Evolutionary conservation across 2,797 vertebrate species (phyloP), one percentile per base, ranked within the genome.

Genomic region (Catamblyrhynchus diadema): DNA sequence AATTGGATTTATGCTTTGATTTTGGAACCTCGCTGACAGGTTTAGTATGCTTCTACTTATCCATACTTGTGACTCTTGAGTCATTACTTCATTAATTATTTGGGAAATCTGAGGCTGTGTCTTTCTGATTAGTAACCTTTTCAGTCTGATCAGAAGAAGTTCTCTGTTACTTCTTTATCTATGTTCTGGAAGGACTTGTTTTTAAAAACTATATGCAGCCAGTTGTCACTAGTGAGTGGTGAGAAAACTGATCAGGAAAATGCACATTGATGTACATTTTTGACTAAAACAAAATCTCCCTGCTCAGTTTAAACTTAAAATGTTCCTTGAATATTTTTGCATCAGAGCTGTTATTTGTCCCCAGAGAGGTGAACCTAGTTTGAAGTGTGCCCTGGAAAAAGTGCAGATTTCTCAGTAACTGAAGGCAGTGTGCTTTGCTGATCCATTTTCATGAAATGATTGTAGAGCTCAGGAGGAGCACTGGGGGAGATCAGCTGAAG

Each of bases 1-100:
- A 45, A 60, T 27, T 77, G 70, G 56, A 91, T 96, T 96, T 91
- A 80, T 82, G 71, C 44, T 94, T 88, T 89, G 62, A 62, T 73
- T 92, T 87, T 85, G 91, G 59, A 86, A 28, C 37, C 37, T 78
- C 0, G 0, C 42, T 90, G 47, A 48, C 24, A 69, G 47, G 33
- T 53, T 90, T 79, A 72, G 28, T 69, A 48, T 62, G 70, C 32
- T 59, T 79, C 11, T 65, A 24, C 21, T 81, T 20, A 50, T 81
- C 42, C n/a, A 21, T 91, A 27, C 35, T 72, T 23, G 13, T 2
- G 14, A 66, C 51, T 75, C 23, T 51, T 66, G 39, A 80, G 48
- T 84, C 39, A 44, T 54, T 72, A 20, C 35, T 84, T 90, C 42
- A 44, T 81, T 72, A 82, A 81, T 71, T 73, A 44, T 81, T 86